A percentile compares a stretch with the other conserved stretches of the same genome.
Conservation (phyloP, 2,888 invertebrate species). For the Eupithecia tripunctaria region DNA sequence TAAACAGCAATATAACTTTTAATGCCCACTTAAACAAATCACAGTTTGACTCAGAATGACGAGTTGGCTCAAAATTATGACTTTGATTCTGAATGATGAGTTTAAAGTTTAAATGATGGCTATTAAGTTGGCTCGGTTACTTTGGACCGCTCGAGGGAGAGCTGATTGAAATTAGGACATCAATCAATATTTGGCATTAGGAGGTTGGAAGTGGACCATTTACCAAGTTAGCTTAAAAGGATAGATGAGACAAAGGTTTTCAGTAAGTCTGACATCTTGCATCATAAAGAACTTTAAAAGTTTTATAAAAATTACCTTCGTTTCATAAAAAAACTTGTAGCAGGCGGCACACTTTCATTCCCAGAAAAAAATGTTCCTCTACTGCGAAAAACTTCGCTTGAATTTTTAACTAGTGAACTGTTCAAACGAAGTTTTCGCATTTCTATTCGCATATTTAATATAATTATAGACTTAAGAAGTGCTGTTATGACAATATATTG, state of each 20-base stretch:
- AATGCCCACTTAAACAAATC: slow-evolving; percentile 54
- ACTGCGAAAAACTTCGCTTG: neutral
- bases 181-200: slow-evolving; percentile 28
- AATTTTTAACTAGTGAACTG: neutral
- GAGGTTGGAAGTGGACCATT: neutral
- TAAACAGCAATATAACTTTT: slow-evolving; percentile 58
- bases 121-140: slow-evolving; percentile 36
- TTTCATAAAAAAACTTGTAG: neutral
- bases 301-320: neutral
- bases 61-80: slow-evolving; percentile 34
- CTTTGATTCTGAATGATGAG: slow-evolving; percentile 35
- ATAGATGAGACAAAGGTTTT: neutral
- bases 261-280: neutral
- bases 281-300: neutral
- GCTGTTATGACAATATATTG: too few species aligned
- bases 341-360: neutral
- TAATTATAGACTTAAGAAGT: too few species aligned
- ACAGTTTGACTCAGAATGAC: slow-evolving; percentile 49
- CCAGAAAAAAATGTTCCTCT: neutral
- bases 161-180: slow-evolving; percentile 27
- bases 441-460: too few species aligned
- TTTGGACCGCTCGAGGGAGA: slow-evolving; percentile 23
- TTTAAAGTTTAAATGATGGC: slow-evolving; percentile 35
- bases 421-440: too few species aligned
- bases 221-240: neutral